Base-by-base conservation (phyloP, 2,888 invertebrate species). In the Pollenia griseotomentosa region DNA sequence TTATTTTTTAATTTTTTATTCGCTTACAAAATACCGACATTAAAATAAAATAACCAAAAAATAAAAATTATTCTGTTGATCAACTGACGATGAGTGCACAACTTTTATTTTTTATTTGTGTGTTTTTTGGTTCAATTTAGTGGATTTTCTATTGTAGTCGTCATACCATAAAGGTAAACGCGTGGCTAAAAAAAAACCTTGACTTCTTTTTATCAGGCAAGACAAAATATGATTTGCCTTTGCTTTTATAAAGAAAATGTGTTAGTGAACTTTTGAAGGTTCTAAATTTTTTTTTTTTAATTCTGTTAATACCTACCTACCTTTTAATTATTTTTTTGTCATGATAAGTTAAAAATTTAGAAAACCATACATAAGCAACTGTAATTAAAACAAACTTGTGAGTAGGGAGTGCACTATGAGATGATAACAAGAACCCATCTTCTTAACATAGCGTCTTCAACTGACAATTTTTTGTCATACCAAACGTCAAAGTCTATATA, bases 111-210 rank as follows among this genome's bases (percentile, higher is more conserved):
- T 44, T 70, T 71, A 51, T 80, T 70, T n/a, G 40, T 33, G 44
- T 19, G 42, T 63, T 59, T 81, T 65, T 59, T 73, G 42, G 46
- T 83, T 68, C 10, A 48, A 53, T 70, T 82, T 74, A 53, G 42
- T 51, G 44, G 53, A 0, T 77, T 71, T 70, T 55, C 23, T 66
- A 19, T 46, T 12, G 19, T 44, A 61, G n/a, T 12, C n/a, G 53
- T 63, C 16, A 40, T 44, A 63, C 71, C 46, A 12, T 53, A 78
- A 68, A 65, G 53, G 65, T 23, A 80, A 71, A 77, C 51, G 71
- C 66, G 80, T 68, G 33, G 77, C 80, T 63, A 78, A 84, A 70
- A 55, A n/a, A 84, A 66, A 81, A 84, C 87, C 77, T 87, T 87
- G 84, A 65, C 63, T 81, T 81, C 65, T 19, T 82, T 81, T n/a